Evolutionary conservation across 2,888 invertebrate species (phyloP).

Genomic region (Chrysotoxum bicinctum): DNA sequence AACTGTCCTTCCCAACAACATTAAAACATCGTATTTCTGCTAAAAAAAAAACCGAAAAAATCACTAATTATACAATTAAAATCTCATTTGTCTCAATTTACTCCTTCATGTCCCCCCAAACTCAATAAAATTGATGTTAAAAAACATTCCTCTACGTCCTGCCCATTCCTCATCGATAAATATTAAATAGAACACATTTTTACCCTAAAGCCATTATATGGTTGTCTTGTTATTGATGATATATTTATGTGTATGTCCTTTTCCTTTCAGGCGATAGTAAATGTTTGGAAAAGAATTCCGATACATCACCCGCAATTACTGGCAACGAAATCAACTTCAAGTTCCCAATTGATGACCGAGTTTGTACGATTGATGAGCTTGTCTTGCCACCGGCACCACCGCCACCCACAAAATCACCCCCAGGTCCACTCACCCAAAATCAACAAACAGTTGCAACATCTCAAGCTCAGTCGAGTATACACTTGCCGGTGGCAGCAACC

Average conservation of each 20-base stretch:
- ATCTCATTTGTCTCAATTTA: slow-evolving; percentile 1
- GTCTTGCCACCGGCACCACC: slow-evolving; percentile 79
- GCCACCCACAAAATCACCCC: slow-evolving; percentile 74
- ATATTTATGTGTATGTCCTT: neutral
- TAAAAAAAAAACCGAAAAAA: neutral
- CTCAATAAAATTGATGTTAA: slow-evolving; percentile 7
- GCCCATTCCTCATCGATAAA: neutral
- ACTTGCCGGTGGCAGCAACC: slow-evolving; percentile 68
- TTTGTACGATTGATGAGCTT: slow-evolving; percentile 81
- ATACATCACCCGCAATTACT: slow-evolving; percentile 74
- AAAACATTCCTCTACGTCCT: neutral
- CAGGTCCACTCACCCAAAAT: slow-evolving; percentile 33
- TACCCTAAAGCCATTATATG: neutral
- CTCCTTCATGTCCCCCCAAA: neutral
- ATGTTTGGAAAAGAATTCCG: slow-evolving; percentile 80
- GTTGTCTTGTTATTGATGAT: slow-evolving; percentile 39
- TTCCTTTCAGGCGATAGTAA: slow-evolving; percentile 78
- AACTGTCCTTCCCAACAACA: neutral
- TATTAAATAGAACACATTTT: slow-evolving; percentile 11
- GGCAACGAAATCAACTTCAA: slow-evolving; percentile 84
- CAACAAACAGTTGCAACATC: slow-evolving; percentile 46
- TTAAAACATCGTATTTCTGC: no score
- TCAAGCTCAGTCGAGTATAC: slow-evolving; percentile 64
- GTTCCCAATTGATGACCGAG: slow-evolving; percentile 83
- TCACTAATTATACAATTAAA: neutral